A percentile compares a stretch with the other conserved stretches of the same genome.
Evolutionary conservation across 2,113 vertebrate genomes (phyloP).

Genomic region (Oenanthe oenanthe): DNA sequence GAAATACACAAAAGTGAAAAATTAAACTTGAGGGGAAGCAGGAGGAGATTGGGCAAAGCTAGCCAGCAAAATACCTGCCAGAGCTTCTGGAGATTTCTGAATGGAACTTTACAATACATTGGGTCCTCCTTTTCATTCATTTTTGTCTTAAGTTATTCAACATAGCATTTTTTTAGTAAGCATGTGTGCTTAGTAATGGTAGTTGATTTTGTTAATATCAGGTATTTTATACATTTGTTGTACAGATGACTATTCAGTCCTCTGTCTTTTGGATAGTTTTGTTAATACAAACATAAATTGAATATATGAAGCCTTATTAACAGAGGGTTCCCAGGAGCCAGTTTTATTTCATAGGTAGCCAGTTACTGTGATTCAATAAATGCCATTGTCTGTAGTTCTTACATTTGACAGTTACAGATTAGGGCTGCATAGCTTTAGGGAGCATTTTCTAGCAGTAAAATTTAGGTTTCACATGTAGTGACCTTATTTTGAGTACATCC

Average conservation of each 20-base stretch:
- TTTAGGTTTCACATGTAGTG: not conserved
- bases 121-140: not conserved
- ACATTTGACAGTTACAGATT: not conserved
- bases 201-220: not conserved
- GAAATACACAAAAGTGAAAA: not conserved
- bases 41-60: not conserved
- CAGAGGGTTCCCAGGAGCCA: not conserved
- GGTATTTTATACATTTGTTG: not conserved
- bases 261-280: not conserved
- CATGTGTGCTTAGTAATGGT: not conserved
- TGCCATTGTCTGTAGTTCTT: not conserved
- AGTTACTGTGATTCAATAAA: not conserved
- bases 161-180: fast-evolving
- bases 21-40: not conserved
- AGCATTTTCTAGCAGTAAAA: not conserved
- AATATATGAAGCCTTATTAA: not conserved
- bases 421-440: not conserved
- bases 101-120: not conserved
- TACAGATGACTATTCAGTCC: not conserved
- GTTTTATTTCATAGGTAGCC: not conserved
- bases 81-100: not conserved
- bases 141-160: not conserved
- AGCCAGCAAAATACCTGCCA: not conserved
- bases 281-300: not conserved
- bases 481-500: not conserved